Evolutionary conservation across 2,113 vertebrate species (phyloP), one percentile per base, ranked within the genome.

Genomic region (Trichomycterus rosablanca): DNA sequence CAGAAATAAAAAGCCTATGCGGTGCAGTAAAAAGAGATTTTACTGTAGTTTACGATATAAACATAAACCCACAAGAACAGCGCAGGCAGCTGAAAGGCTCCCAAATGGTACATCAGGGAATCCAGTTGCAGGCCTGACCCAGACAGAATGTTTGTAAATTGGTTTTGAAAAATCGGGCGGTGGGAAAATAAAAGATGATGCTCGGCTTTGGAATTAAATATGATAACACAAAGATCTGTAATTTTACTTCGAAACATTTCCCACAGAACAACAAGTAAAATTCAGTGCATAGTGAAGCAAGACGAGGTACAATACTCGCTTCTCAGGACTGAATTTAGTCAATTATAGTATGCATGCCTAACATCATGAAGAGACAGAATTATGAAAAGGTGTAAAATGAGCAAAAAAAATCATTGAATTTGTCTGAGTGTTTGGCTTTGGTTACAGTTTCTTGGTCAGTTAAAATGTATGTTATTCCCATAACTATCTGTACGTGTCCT

Each of bases 1-100:
- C 67, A 34, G 58, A 58, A 52, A 61, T 59, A 56, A 75, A n/a
- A 69, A 44, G 51, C 49, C 72, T 75, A 72, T 73, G 55, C 68
- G 2, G 10, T 55, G 70, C 58, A 78, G 76, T 81, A 70, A 78
- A 71, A 72, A 65, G 63, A 67, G 78, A 82, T 80, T 85, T 82
- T 79, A 80, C 76, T 81, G 62, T 70, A 80, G 70, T 76, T 86
- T 81, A 34, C 10, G 16, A 20, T 56, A 77, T 76, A 68, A 78
- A 76, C 61, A 69, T 44, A 30, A 68, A 66, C 66, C 67, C 72
- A 78, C 77, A 63, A 71, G 71, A 74, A 61, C 73, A 63, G 74
- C 68, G 67, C 53, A 63, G 50, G 19, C 30, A 54, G 66, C 58
- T 74, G 56, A 58, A 77, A 83, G 72, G 76, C 60, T 32, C 51